These are phyloP conservation scores for Apodemia hepburni DNA, from an alignment of 2,888 invertebrate species.

Conservation along the genomic window DNA sequence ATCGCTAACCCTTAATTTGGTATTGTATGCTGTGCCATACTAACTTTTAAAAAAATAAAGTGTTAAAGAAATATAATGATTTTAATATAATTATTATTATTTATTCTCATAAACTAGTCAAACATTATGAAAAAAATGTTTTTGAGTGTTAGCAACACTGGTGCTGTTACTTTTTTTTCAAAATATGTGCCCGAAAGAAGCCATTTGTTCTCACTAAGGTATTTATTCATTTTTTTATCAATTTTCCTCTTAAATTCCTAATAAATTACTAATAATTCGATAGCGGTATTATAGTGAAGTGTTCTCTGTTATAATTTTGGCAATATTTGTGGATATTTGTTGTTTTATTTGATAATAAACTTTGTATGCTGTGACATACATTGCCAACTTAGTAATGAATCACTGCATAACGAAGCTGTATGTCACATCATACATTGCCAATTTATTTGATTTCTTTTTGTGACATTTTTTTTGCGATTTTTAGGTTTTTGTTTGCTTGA, in stretches of 20 bases:
- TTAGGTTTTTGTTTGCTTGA: background rate
- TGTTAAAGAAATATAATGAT: constrained; percentile 21
- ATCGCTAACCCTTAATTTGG: background rate
- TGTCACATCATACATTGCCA: constrained; percentile 23
- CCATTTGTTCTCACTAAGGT: constrained; percentile 14
- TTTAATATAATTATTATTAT: constrained; percentile 22
- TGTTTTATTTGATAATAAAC: constrained; percentile 24
- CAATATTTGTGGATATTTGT: constrained; percentile 15
- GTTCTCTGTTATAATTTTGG: constrained; percentile 19
- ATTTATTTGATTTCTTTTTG: background rate
- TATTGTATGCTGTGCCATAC: constrained; percentile 14
- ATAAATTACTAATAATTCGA: constrained; percentile 18
- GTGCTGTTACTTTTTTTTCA: constrained; percentile 18
- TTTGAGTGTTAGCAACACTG: constrained; percentile 19
- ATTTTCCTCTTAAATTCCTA: constrained; percentile 17
- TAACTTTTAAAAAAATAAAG: constrained; percentile 13
- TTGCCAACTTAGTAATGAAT: constrained; percentile 24
- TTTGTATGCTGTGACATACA: constrained; percentile 26
- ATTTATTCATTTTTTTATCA: constrained; percentile 18
- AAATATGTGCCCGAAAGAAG: constrained; percentile 19
- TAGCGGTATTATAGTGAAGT: constrained; percentile 20
- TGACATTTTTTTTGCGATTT: background rate
- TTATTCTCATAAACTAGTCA: constrained; percentile 22
- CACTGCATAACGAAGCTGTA: constrained; percentile 21
- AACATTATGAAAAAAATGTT: constrained; percentile 20